Conservation (phyloP, 2,888 invertebrate species). For the Laspeyria flexula region DNA sequence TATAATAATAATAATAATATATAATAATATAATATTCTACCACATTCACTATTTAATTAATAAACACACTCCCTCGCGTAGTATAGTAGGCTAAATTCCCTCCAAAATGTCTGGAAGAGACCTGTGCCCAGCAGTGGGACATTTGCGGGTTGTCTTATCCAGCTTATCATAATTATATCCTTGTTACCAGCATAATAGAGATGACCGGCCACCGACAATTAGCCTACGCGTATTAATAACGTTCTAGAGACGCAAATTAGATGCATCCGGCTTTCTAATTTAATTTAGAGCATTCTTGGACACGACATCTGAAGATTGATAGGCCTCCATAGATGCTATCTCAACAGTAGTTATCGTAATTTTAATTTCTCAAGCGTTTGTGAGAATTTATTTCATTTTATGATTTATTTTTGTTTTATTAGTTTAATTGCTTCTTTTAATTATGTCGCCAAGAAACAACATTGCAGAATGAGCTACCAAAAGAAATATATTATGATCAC, state of each 20-base stretch:
- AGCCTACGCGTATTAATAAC: conserved; percentile 80
- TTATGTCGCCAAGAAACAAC: too few species aligned
- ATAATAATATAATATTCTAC: too few species aligned
- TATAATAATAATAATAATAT: too few species aligned
- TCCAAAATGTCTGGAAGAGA: too few species aligned
- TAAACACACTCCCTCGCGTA: too few species aligned
- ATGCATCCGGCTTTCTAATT: conserved; percentile 77
- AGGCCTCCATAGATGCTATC: conserved; percentile 38
- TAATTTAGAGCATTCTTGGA: conserved; percentile 67
- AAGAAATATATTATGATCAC: too few species aligned
- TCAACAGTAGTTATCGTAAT: conserved; percentile 23
- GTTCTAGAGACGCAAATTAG: conserved; percentile 64
- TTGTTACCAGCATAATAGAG: conserved; percentile 62
- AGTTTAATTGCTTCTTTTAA: too few species aligned
- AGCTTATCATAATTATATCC: conserved; percentile 41
- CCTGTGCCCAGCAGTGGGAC: too few species aligned
- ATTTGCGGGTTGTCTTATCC: too few species aligned
- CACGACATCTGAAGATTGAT: conserved; percentile 57
- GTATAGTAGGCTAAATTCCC: too few species aligned
- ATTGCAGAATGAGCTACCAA: too few species aligned
- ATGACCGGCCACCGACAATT: conserved; percentile 75
- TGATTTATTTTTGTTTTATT: neutral
- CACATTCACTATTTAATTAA: too few species aligned
- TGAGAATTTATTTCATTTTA: neutral
- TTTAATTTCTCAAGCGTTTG: neutral